Evolutionary conservation across 2,113 vertebrate species (phyloP).

Genomic region (Axis porcinus): DNA sequence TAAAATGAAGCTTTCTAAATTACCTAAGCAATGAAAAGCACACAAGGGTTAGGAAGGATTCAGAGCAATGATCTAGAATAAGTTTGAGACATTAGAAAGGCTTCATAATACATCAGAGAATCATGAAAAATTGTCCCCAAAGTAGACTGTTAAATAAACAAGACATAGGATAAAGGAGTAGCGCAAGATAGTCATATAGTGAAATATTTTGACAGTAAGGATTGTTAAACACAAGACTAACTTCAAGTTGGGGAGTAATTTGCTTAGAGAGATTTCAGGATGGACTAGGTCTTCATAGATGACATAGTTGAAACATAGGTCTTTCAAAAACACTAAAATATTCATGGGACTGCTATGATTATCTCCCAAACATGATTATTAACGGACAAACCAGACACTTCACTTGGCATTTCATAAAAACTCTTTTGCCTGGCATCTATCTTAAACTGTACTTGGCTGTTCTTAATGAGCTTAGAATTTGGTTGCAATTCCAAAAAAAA

Average conservation of each 20-base stretch:
- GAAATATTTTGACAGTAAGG: neutral
- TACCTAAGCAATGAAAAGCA: neutral
- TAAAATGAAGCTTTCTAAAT: neutral
- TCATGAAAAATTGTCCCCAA: neutral
- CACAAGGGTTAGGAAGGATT: neutral
- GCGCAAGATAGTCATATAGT: neutral
- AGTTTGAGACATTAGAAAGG: neutral
- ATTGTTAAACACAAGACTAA: neutral
- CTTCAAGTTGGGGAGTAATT: neutral
- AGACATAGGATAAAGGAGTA: neutral
- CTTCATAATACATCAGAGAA: neutral
- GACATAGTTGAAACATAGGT: neutral
- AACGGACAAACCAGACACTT: neutral
- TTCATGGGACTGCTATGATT: neutral
- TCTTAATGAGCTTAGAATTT: neutral
- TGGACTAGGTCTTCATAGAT: neutral
- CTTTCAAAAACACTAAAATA: neutral
- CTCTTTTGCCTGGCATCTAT: neutral
- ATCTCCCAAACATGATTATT: neutral
- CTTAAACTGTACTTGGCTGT: neutral
- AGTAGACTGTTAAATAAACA: neutral
- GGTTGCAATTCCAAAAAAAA: neutral
- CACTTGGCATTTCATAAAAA: neutral
- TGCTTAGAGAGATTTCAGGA: neutral
- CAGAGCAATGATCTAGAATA: neutral